These are phyloP conservation scores for Zoroaster sp. DNA, from an alignment of 53 echinoderm and acorn worm genomes.

Conservation along the genomic window DNA sequence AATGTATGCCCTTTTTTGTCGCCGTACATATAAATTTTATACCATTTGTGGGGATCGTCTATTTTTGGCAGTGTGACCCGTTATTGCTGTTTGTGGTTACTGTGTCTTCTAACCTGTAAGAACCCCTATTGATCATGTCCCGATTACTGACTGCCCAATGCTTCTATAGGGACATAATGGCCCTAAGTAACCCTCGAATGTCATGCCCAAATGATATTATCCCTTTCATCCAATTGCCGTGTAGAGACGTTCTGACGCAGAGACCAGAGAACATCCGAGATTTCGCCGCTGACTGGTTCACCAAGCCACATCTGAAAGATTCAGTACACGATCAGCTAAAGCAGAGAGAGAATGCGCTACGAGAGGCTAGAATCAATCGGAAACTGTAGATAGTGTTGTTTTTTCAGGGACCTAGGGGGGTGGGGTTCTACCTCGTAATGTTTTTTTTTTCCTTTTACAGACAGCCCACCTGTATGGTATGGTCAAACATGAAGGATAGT, in stretches of 20 bases:
- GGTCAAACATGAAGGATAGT: no score
- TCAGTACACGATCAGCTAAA: conserved; percentile 79
- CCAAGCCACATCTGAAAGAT: conserved; percentile 79
- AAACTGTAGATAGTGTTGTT: conserved; percentile 83
- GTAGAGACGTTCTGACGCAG: conserved; percentile 87
- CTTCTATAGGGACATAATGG: no score
- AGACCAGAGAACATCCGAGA: conserved; percentile 95
- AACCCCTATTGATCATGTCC: no score
- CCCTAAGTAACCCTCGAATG: no score
- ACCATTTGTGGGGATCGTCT: no score
- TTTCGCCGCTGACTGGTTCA: conserved; percentile 98
- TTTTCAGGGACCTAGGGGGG: no score
- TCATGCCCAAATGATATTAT: no score
- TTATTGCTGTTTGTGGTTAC: background rate
- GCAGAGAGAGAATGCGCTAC: conserved; percentile 72
- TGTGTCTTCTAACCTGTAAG: background rate
- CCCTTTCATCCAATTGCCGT: background rate
- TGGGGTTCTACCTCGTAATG: no score
- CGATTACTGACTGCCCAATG: no score
- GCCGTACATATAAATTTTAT: no score
- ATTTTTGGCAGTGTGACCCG: background rate
- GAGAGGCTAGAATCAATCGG: conserved; percentile 88
- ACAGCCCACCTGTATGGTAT: no score
- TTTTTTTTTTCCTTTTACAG: no score
- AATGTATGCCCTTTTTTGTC: background rate